Percentiles rank a stretch among this genome's conserved stretches.
phyloP scores from a whole-genome alignment of 2,797 vertebrate species.

The Schizopygopsis malacanthus region DNA sequence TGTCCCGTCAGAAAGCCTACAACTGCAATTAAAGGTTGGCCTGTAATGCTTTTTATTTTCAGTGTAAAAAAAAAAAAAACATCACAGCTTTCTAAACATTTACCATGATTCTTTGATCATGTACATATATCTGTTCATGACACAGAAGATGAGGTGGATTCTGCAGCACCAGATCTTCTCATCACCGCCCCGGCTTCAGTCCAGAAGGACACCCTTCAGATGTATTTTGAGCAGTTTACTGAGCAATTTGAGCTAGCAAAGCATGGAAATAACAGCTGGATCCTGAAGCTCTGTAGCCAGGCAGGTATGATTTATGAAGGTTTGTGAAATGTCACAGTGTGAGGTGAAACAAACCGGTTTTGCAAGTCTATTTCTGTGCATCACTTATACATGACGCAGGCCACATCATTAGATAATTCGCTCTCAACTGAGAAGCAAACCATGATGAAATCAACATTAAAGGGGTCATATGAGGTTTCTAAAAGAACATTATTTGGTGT shows the following conservation, averaged over 20 bases:
- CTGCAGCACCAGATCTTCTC: constrained; percentile 28
- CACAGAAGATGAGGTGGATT: constrained; percentile 33
- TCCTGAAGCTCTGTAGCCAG: constrained; percentile 58
- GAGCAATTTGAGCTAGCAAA: constrained; percentile 53
- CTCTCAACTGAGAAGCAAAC: neutral
- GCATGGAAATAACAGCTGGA: constrained; percentile 60
- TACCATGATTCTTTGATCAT: neutral
- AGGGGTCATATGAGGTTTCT: no score
- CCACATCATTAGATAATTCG: neutral
- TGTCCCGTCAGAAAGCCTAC: neutral
- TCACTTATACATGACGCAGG: neutral
- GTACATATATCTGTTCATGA: neutral
- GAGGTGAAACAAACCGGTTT: neutral
- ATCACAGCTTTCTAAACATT: no score
- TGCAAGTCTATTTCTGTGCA: neutral
- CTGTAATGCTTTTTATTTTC: neutral
- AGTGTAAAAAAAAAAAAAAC: neutral
- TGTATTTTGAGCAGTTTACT: constrained; percentile 66
- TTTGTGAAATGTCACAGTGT: neutral
- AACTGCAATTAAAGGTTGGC: neutral
- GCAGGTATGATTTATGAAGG: constrained; percentile 53
- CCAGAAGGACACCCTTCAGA: constrained; percentile 50
- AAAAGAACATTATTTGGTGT: no score
- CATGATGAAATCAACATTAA: neutral
- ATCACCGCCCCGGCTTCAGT: constrained; percentile 16